These are phyloP conservation scores for Nephrotoma flavescens DNA, from an alignment of 2,888 invertebrate genomes.

Conservation along the genomic window DNA sequence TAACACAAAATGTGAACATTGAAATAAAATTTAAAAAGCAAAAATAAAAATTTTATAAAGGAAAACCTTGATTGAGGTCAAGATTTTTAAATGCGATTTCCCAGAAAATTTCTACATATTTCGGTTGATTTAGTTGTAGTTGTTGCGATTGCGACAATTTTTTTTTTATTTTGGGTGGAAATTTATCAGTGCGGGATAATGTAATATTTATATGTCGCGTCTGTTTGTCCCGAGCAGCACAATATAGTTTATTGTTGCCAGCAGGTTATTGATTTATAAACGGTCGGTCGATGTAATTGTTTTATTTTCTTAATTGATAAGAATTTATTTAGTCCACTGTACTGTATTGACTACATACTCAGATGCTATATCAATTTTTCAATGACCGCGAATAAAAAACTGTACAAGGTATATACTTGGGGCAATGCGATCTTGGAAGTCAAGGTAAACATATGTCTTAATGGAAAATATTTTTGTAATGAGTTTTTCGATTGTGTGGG, in stretches of 20 bases:
- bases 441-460: not conserved
- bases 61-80: not conserved
- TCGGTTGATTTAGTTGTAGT: not conserved
- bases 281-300: not conserved
- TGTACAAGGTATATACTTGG: not conserved
- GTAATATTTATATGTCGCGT: not conserved
- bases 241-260: not conserved
- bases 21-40: not conserved
- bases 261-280: not conserved
- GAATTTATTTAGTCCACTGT: not conserved
- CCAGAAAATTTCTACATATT: not conserved
- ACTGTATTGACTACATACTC: not conserved
- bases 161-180: not conserved
- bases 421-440: not conserved
- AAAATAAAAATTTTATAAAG: not conserved
- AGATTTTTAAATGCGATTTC: not conserved
- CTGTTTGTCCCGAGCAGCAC: not conserved
- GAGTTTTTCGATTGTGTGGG: not conserved
- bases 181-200: not conserved
- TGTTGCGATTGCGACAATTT: not conserved
- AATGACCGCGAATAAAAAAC: not conserved
- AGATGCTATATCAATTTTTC: not conserved
- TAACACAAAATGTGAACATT: not conserved
- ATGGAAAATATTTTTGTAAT: not conserved
- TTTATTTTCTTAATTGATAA: not conserved